Conservation (phyloP, 2,888 invertebrate species). For the Thereva unica region DNA sequence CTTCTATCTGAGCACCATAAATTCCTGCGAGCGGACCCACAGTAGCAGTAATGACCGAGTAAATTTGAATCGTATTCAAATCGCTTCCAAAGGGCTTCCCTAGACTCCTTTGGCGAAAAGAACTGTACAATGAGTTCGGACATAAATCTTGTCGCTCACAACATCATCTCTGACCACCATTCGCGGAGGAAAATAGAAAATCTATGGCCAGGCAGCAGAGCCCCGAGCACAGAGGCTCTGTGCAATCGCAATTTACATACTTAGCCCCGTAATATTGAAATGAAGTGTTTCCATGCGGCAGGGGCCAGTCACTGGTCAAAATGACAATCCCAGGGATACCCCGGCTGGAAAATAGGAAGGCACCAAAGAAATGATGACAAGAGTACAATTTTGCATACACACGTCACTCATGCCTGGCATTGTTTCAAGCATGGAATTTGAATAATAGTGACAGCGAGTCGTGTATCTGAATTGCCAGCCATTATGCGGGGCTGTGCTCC, state of each 20-base stretch:
- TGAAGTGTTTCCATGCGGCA: slow-evolving; percentile 20
- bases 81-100: slow-evolving; percentile 16
- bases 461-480: slow-evolving; percentile 21
- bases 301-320: slow-evolving; percentile 16
- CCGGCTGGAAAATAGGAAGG: background rate
- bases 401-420: slow-evolving; percentile 39
- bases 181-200: slow-evolving; percentile 12
- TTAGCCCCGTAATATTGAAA: slow-evolving; percentile 10
- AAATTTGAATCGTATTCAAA: slow-evolving; percentile 23
- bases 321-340: slow-evolving; percentile 1
- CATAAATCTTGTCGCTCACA: slow-evolving; percentile 27
- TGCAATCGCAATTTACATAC: slow-evolving; percentile 15
- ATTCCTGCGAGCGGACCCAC: background rate
- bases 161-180: slow-evolving; percentile 23
- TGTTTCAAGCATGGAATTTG: slow-evolving; percentile 24
- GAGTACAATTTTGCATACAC: slow-evolving; percentile 38
- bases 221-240: background rate
- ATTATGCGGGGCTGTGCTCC: background rate
- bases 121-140: slow-evolving; percentile 3
- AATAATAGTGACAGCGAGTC: slow-evolving; percentile 26
- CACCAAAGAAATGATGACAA: slow-evolving; percentile 31
- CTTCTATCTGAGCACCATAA: too few relatives aligned
- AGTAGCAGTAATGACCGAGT: background rate
- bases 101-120: background rate
- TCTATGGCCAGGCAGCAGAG: background rate